phyloP scores from a whole-genome alignment of 1,140 invertebrate genomes.

The Mesaphorura yosii region DNA sequence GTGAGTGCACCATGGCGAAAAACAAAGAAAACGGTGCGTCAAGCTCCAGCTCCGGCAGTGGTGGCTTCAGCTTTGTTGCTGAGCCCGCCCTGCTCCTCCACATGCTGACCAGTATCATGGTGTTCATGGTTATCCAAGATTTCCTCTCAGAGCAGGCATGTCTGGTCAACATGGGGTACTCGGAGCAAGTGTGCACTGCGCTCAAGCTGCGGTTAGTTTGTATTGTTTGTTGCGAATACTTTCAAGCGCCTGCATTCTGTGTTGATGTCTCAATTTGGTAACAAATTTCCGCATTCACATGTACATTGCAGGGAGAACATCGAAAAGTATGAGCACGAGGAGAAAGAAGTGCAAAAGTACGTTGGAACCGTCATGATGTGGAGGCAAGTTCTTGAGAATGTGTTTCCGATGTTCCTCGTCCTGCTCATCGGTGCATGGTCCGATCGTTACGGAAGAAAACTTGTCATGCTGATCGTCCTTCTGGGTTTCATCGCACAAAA shows the following conservation, averaged over 20 bases:
- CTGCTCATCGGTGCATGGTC: conserved; percentile 50
- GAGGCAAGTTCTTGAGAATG: conserved; percentile 47
- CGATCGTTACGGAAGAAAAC: conserved; percentile 53
- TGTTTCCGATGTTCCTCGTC: conserved; percentile 44
- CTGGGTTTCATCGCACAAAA: conserved; percentile 64
- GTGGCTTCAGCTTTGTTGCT: neutral
- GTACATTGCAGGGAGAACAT: neutral
- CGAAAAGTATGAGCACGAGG: conserved; percentile 1
- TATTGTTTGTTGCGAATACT: neutral
- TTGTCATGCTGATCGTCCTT: conserved; percentile 70
- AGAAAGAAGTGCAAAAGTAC: conserved; percentile 39
- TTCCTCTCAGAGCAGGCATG: conserved; percentile 74
- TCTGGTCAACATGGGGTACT: conserved; percentile 56
- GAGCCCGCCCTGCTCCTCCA: conserved; percentile 19
- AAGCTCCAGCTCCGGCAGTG: no score
- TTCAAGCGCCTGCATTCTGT: no score
- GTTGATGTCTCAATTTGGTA: no score
- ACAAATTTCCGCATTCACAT: neutral
- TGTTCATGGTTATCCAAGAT: conserved; percentile 35
- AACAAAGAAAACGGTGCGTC: no score
- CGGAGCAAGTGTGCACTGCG: conserved; percentile 57
- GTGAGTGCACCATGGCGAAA: no score
- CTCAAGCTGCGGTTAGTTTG: conserved; percentile 35
- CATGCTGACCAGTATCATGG: conserved; percentile 20
- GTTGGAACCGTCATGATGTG: conserved; percentile 45